phyloP scores from a whole-genome alignment of 2,113 vertebrate species.

The Rhinoderma darwinii region DNA sequence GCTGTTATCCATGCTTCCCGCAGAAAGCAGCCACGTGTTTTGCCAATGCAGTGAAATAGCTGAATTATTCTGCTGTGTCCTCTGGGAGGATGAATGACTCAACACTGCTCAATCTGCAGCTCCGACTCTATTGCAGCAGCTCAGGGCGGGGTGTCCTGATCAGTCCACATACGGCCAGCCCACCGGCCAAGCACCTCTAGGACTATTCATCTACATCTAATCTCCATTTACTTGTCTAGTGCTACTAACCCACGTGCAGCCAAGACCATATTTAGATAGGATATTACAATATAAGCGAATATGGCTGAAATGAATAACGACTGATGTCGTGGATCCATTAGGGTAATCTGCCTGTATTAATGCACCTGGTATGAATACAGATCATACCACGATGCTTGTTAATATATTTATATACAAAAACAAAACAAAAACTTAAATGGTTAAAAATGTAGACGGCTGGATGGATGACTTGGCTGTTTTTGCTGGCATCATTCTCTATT shows the following conservation, averaged over 20 bases:
- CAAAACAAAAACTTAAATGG: no score
- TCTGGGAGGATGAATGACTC: constrained; percentile 48
- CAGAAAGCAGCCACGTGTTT: constrained; percentile 51
- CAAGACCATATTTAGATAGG: background rate
- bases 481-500: no score
- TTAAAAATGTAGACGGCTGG: no score
- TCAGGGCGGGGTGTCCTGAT: constrained; percentile 21
- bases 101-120: constrained; percentile 49
- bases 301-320: no score
- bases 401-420: no score
- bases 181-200: background rate
- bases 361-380: no score
- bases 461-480: no score
- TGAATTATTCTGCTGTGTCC: constrained; percentile 38
- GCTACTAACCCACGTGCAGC: background rate
- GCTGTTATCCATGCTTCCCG: constrained; percentile 42
- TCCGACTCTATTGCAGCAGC: constrained; percentile 42
- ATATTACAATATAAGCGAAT: no score
- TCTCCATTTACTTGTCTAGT: background rate
- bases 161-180: background rate
- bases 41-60: constrained; percentile 51
- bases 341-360: no score
- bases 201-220: background rate
- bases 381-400: no score
- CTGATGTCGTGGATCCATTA: no score